Conservation (phyloP, 2,797 vertebrate genomes). For the Acanthis flammea region DNA sequence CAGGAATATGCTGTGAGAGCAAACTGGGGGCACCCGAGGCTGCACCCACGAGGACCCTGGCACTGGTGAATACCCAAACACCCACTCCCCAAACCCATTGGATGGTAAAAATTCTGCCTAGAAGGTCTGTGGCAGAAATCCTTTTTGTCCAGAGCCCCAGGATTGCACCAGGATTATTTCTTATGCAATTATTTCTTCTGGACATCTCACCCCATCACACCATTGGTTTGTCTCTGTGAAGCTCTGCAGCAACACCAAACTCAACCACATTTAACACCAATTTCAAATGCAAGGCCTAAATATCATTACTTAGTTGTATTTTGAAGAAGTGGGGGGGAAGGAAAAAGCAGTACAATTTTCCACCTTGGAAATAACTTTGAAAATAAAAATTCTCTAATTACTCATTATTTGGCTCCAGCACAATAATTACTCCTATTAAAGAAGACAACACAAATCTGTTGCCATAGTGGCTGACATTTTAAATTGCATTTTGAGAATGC, state of each 20-base stretch:
- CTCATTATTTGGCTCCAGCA: constrained; percentile 28
- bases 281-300: not conserved
- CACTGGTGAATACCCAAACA: not conserved
- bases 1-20: not conserved
- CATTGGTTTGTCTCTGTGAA: not conserved
- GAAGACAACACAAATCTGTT: constrained; percentile 36
- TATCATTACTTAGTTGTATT: not conserved
- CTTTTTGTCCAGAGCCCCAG: not conserved
- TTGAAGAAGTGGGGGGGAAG: not conserved
- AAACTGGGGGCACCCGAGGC: not conserved
- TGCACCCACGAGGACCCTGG: not conserved
- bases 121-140: not conserved
- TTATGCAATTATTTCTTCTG: not conserved
- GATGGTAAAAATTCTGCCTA: not conserved
- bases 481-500: constrained; percentile 19
- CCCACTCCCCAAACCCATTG: not conserved
- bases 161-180: not conserved
- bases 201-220: not conserved
- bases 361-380: constrained; percentile 2
- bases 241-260: not conserved
- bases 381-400: constrained; percentile 45
- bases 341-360: not conserved
- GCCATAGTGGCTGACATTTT: constrained; percentile 25
- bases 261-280: not conserved
- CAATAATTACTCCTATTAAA: constrained; percentile 20